Evolutionary conservation across 2,888 invertebrate genomes (phyloP), one percentile per base, ranked within the genome.

Genomic region (Machimus rusticus): DNA sequence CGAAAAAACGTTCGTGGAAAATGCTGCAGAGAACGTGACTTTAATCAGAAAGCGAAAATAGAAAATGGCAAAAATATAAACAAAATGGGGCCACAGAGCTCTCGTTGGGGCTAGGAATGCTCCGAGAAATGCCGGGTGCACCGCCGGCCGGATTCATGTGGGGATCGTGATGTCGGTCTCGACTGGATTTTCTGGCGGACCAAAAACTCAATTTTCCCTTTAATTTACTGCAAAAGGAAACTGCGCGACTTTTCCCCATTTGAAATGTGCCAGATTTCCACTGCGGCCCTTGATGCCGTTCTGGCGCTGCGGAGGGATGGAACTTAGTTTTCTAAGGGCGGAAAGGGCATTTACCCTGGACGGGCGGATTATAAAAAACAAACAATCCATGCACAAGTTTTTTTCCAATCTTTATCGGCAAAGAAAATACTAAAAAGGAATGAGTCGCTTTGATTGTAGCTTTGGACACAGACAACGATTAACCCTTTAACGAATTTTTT

Each of bases 11-110:
- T 81, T 82, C 82, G 66, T 82, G 82, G 37, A 82, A 82, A 82
- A 57, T 82, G 34, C 57, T 82, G 55, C 66, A 57, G 23, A 37
- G 82, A 82, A 82, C 82, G 82, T 82, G 82, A 82, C 82, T 82
- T 82, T 57, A 82, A 82, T 82, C 66, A 57, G 57, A 82, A 82
- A 82, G 82, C 55, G 82, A 82, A 82, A 82, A 82, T 66, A 82
- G 82, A 81, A 81, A 81, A 81, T 81, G 31, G 23, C 57, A 55
- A 82, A 51, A 82, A 82, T 37, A 82, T 57, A 82, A 82, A 55
- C 66, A 82, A 82, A 82, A 82, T 82, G 79, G 31, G 51, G 79
- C 79, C 79, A 79, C 51, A n/a, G 43, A 46, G n/a, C 51, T n/a
- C 51, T n/a, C n/a, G 51, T 51, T n/a, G 51, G 51, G 28, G 51